These are phyloP conservation scores for Phaedon cochleariae DNA, from an alignment of 2,888 invertebrate genomes.

Conservation along the genomic window DNA sequence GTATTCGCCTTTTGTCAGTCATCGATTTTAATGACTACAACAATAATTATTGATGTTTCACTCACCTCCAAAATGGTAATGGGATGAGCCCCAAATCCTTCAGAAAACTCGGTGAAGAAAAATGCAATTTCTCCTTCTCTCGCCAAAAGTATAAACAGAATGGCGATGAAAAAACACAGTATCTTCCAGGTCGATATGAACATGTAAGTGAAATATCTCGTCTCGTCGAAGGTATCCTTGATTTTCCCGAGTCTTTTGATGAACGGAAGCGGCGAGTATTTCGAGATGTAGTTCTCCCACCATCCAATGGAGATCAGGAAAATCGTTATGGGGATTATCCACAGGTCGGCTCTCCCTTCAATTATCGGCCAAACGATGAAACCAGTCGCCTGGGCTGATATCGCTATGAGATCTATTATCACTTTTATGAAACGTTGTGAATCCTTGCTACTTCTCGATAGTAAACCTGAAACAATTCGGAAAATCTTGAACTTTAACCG, in stretches of 20 bases:
- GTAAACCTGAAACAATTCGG: conserved; percentile 66
- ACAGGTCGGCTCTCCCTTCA: conserved; percentile 77
- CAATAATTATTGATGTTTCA: not conserved
- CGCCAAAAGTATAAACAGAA: conserved; percentile 76
- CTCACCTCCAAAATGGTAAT: conserved; percentile 78
- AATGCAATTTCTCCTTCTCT: conserved; percentile 80
- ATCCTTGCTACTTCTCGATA: conserved; percentile 85
- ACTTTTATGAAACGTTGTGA: conserved; percentile 80
- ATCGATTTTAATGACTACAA: no score
- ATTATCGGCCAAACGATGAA: conserved; percentile 92
- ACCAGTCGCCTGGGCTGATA: conserved; percentile 89
- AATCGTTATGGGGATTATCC: conserved; percentile 87
- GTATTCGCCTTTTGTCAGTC: no score
- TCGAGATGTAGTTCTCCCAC: conserved; percentile 98
- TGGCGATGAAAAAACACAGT: conserved; percentile 77
- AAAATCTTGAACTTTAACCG: no score
- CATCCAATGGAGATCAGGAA: conserved; percentile 87
- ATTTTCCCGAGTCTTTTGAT: conserved; percentile 79
- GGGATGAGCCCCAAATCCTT: conserved; percentile 80
- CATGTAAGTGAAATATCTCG: conserved; percentile 89
- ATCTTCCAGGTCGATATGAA: conserved; percentile 95
- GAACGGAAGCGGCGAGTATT: conserved; percentile 81
- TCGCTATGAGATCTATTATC: conserved; percentile 83
- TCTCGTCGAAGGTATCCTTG: conserved; percentile 79
- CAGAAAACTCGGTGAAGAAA: conserved; percentile 78